phyloP scores from a whole-genome alignment of 2,888 invertebrate species.

The Pollenia griseotomentosa region DNA sequence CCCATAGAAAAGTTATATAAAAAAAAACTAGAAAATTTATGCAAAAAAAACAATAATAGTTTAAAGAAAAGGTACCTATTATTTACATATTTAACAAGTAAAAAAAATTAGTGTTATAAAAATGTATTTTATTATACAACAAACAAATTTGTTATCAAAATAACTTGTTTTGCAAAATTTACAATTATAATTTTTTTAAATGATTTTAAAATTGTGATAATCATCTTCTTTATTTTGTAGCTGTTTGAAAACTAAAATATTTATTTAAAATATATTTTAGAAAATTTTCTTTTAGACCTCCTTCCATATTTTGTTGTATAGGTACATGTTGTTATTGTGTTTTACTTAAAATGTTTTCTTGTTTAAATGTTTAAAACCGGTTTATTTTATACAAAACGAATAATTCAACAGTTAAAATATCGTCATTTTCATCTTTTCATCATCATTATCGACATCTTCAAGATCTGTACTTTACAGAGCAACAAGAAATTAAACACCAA shows the following conservation, averaged over 20 bases:
- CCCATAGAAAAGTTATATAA: no score
- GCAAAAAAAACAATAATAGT: not conserved
- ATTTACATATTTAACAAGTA: no score
- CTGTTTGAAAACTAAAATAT: no score
- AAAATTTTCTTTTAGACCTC: constrained; percentile 28
- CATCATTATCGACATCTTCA: constrained; percentile 42
- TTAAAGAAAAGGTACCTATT: no score
- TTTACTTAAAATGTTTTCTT: constrained; percentile 20
- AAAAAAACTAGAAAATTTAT: no score
- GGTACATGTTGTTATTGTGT: not conserved
- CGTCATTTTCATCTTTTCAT: constrained; percentile 52
- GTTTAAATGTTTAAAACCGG: constrained; percentile 65
- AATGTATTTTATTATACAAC: no score
- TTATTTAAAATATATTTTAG: not conserved
- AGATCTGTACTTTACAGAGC: constrained; percentile 28
- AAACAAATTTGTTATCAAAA: no score
- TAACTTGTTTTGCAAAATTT: no score
- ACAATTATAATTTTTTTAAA: no score
- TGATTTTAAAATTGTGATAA: not conserved
- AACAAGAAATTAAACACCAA: constrained; percentile 42
- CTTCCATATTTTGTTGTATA: constrained; percentile 4
- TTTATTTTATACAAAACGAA: constrained; percentile 68
- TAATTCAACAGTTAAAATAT: constrained; percentile 72
- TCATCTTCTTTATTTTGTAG: not conserved
- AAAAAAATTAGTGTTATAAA: no score